Conservation (phyloP, 2,888 invertebrate species). For the Acleris sparsana region DNA sequence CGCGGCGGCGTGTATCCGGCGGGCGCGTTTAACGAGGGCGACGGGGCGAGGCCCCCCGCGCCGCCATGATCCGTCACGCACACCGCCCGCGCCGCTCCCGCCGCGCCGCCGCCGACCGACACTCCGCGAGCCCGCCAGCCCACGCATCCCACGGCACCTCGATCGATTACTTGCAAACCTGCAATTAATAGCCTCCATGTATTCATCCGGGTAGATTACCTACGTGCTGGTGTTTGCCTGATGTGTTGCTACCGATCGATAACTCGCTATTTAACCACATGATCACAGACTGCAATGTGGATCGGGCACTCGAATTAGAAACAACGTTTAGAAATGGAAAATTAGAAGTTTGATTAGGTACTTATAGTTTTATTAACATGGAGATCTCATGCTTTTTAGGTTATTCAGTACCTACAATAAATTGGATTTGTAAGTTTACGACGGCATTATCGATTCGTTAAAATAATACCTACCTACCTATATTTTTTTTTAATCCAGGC, state of each 20-base stretch:
- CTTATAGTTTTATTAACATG: too few relatives aligned
- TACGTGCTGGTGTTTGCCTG: slow-evolving; percentile 67
- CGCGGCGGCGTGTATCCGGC: slow-evolving; percentile 73
- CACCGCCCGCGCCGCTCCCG: slow-evolving; percentile 58
- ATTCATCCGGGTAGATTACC: slow-evolving; percentile 73
- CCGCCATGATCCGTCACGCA: slow-evolving; percentile 82
- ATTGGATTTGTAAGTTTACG: too few relatives aligned
- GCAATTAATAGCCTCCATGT: slow-evolving; percentile 80
- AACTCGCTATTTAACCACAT: slow-evolving; percentile 30
- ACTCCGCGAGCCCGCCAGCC: slow-evolving; percentile 39
- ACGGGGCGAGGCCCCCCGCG: slow-evolving; percentile 75
- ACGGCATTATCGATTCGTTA: too few relatives aligned
- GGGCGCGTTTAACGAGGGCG: slow-evolving; percentile 80
- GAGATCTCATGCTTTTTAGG: too few relatives aligned
- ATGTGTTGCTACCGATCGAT: slow-evolving; percentile 44
- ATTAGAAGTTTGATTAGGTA: neutral
- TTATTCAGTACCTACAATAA: too few relatives aligned
- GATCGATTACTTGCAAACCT: slow-evolving; percentile 79
- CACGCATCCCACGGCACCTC: slow-evolving; percentile 48
- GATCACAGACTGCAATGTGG: slow-evolving; percentile 32
- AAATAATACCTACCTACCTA: too few relatives aligned
- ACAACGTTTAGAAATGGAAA: slow-evolving; percentile 1
- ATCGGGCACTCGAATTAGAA: slow-evolving; percentile 24
- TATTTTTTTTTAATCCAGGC: too few relatives aligned
- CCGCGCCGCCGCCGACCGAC: slow-evolving; percentile 43